A percentile compares a stretch with the other conserved stretches of the same genome.
These are phyloP conservation scores for Papilio polytes DNA, from an alignment of 1,140 invertebrate species.

Conservation along the genomic window DNA sequence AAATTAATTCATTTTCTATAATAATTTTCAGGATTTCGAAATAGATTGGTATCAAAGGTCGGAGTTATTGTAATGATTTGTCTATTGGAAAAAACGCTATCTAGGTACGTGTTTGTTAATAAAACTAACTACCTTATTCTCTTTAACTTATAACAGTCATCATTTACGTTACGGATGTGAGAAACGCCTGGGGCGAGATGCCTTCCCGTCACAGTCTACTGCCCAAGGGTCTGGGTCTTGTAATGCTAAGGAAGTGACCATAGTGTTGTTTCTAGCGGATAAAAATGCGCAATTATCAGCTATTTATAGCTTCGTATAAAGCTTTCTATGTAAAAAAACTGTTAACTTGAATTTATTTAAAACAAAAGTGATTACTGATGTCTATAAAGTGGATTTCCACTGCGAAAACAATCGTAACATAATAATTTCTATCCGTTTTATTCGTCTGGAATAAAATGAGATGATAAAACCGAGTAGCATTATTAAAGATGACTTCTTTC, in stretches of 20 bases:
- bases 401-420: too few relatives aligned
- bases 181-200: conserved; percentile 35
- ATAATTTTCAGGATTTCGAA: too few relatives aligned
- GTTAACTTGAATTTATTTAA: neutral
- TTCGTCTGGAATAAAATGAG: too few relatives aligned
- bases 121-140: neutral
- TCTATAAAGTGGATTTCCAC: too few relatives aligned
- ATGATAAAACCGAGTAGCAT: too few relatives aligned
- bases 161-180: conserved; percentile 34
- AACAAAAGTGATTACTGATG: neutral
- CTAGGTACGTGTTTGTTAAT: neutral
- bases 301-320: neutral
- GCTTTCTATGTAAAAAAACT: neutral
- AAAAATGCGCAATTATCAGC: neutral
- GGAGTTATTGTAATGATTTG: too few relatives aligned
- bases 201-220: conserved; percentile 34
- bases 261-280: neutral
- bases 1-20: too few relatives aligned
- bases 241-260: conserved; percentile 8
- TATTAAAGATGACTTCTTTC: too few relatives aligned
- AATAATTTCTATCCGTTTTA: too few relatives aligned
- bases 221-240: conserved; percentile 29
- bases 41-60: too few relatives aligned
- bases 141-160: conserved; percentile 26
- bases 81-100: neutral